Evolutionary conservation across 2,888 invertebrate species (phyloP).

Genomic region (Eumacrocentrus americanus): DNA sequence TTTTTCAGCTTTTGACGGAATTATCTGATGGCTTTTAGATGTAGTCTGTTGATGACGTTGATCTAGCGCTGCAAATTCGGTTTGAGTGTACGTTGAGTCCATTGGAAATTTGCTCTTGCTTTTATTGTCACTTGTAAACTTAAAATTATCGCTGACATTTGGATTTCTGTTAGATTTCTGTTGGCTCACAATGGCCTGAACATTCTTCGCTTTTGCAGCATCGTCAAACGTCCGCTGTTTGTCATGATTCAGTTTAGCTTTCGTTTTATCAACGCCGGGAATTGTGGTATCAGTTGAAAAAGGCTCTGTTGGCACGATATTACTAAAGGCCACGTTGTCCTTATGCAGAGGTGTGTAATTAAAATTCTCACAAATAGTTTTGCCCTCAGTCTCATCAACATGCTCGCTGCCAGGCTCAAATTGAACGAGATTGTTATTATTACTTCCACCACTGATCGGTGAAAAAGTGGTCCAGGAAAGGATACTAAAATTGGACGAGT

Average conservation of each 20-base stretch:
- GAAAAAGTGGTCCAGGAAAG: constrained; percentile 60
- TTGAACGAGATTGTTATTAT: constrained; percentile 42
- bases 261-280: constrained; percentile 46
- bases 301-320: constrained; percentile 41
- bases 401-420: constrained; percentile 42
- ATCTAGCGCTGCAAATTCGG: constrained; percentile 48
- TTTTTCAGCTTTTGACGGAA: constrained; percentile 49
- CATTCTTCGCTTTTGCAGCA: constrained; percentile 40
- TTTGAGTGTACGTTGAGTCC: constrained; percentile 54
- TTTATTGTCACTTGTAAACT: constrained; percentile 41
- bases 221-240: constrained; percentile 43
- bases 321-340: constrained; percentile 44
- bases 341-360: constrained; percentile 52
- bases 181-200: constrained; percentile 41
- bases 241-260: constrained; percentile 12
- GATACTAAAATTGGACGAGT: constrained; percentile 59
- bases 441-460: constrained; percentile 42
- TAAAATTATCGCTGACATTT: constrained; percentile 34
- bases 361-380: constrained; percentile 54
- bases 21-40: constrained; percentile 42
- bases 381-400: constrained; percentile 43
- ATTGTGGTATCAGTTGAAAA: constrained; percentile 39
- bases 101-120: constrained; percentile 53
- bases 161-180: constrained; percentile 46
- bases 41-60: constrained; percentile 46